Conservation (phyloP, 2,888 invertebrate genomes). For the Endotricha flammealis region DNA sequence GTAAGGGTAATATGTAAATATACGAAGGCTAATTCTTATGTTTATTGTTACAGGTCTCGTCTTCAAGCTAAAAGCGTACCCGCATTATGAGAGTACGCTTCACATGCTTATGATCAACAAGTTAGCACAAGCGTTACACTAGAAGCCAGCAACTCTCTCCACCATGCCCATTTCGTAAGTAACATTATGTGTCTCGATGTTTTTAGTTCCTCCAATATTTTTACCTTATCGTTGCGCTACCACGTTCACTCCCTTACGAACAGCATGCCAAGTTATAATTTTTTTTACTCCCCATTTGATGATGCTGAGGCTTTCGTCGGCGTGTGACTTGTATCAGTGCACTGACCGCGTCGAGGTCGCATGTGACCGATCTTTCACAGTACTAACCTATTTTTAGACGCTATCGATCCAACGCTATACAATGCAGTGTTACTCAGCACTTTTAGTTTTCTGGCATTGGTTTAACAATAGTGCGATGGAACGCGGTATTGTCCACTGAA, state of each 20-base stretch:
- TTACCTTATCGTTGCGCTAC: slow-evolving; percentile 70
- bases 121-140: slow-evolving; percentile 45
- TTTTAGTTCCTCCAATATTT: slow-evolving; percentile 57
- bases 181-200: slow-evolving; percentile 62
- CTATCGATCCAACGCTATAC: slow-evolving; percentile 19
- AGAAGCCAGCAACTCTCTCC: slow-evolving; percentile 47
- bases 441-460: slow-evolving; percentile 6
- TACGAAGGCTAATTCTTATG: slow-evolving; percentile 18
- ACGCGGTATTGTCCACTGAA: slow-evolving; percentile 5
- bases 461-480: slow-evolving; percentile 7
- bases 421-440: slow-evolving; percentile 6
- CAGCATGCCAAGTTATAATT: slow-evolving; percentile 77
- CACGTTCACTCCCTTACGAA: slow-evolving; percentile 76
- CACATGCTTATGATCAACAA: slow-evolving; percentile 60
- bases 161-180: slow-evolving; percentile 71
- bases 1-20: too few relatives aligned
- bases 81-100: slow-evolving; percentile 71
- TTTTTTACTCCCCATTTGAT: slow-evolving; percentile 64
- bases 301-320: slow-evolving; percentile 79
- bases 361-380: slow-evolving; percentile 64
- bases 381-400: slow-evolving; percentile 68
- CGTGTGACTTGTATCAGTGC: slow-evolving; percentile 70
- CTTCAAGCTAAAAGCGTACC: slow-evolving; percentile 40
- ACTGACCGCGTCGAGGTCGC: slow-evolving; percentile 72
- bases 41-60: slow-evolving; percentile 68